Base-by-base conservation (phyloP, 2,113 vertebrate genomes). In the Clarias macrocephalus region DNA sequence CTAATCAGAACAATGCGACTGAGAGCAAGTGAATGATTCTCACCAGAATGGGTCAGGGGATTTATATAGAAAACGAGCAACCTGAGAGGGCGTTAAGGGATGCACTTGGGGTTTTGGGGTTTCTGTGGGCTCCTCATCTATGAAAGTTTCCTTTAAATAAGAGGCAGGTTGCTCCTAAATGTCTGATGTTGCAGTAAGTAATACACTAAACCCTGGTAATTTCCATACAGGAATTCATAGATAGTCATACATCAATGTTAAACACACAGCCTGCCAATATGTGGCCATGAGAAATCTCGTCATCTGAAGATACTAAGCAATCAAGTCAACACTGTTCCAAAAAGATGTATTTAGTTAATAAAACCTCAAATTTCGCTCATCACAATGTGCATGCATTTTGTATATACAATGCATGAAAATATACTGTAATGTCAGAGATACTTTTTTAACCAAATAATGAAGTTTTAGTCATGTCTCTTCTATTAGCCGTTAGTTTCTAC, bases 61-160 rank as follows among this genome's bases (percentile, higher is more conserved):
- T 84, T 89, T 88, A 90, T 90, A 88, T 87, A 85, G 79, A 88
- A 77, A 83, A 68, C 81, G 57, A 73, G 77, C 79, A 83, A 15
- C 52, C 23, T 62, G 42, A 83, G 84, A 86, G 48, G 87, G 85
- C 82, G 77, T 57, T 23, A 88, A 81, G 52, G 83, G 85, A 85
- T 86, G 89, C 33, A 15, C 16, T 87, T 83, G 52, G 79, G 89
- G 80, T 86, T 90, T 90, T 91, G 90, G 25, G 88, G 90, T 89
- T 89, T 90, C 85, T 87, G 90, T 90, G 90, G 88, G 84, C 84
- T 90, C 77, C 13, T 77, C 79, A 70, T 87, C 85, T 85, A 75
- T 76, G 75, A 88, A 86, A 54, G 68, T 86, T 90, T 91, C 86
- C 30, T 86, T 90, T 90, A 83, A 88, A 89, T 88, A 88, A 88